Conservation (phyloP, 2,888 invertebrate genomes). For the Reticulitermes lucifugus region DNA sequence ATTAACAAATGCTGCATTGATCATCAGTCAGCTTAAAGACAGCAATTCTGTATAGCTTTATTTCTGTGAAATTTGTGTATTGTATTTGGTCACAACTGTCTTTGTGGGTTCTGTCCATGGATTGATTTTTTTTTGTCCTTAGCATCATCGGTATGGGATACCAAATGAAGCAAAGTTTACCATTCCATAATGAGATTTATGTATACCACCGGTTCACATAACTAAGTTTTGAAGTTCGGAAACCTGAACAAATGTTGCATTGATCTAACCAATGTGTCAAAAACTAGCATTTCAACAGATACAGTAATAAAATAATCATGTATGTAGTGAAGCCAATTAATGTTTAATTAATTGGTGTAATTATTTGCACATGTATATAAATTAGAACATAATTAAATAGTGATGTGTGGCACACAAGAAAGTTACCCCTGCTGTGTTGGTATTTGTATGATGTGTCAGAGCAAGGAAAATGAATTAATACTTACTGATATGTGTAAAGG, state of each 20-base stretch:
- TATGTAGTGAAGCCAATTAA: slow-evolving; percentile 20
- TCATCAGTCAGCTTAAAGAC: neutral
- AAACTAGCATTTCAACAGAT: slow-evolving; percentile 20
- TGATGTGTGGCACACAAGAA: slow-evolving; percentile 16
- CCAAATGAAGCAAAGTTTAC: neutral
- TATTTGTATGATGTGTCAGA: slow-evolving; percentile 25
- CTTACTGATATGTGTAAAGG: slow-evolving; percentile 30
- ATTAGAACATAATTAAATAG: slow-evolving; percentile 13
- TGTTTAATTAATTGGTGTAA: slow-evolving; percentile 37
- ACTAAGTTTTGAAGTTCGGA: slow-evolving; percentile 15
- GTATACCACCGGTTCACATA: neutral
- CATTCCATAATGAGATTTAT: slow-evolving; percentile 1
- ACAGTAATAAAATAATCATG: slow-evolving; percentile 28
- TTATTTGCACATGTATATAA: slow-evolving; percentile 40
- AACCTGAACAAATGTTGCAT: slow-evolving; percentile 20
- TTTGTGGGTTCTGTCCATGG: slow-evolving; percentile 8
- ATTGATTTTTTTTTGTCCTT: neutral
- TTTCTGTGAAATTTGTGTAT: neutral
- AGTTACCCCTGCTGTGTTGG: slow-evolving; percentile 25
- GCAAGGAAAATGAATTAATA: neutral
- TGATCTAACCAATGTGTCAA: slow-evolving; percentile 26
- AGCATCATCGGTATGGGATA: neutral
- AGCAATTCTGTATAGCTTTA: neutral
- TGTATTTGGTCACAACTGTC: neutral
- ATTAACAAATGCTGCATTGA: neutral